Percentiles rank a stretch among this genome's conserved stretches.
These are phyloP conservation scores for Eubucco bourcierii DNA, from an alignment of 2,113 vertebrate genomes.

Conservation along the genomic window DNA sequence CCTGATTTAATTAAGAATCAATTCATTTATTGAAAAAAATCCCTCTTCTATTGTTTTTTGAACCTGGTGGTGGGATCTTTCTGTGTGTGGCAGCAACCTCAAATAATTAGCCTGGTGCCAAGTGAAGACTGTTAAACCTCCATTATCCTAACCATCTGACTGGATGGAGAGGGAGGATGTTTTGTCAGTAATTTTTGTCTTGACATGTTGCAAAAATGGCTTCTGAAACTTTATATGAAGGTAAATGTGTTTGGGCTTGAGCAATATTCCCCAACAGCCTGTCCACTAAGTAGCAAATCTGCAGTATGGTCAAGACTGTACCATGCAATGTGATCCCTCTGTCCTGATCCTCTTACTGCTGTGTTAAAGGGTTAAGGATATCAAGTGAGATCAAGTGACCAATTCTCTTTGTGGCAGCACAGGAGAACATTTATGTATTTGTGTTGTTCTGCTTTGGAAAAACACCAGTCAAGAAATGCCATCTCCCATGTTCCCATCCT, in stretches of 20 bases:
- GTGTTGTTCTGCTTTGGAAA: slow-evolving; percentile 8
- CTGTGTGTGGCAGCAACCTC: slow-evolving; percentile 31
- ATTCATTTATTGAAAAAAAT: slow-evolving; percentile 13
- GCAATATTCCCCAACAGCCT: not conserved
- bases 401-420: not conserved
- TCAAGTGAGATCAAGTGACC: not conserved
- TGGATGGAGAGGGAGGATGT: not conserved
- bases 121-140: slow-evolving; percentile 24
- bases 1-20: slow-evolving; percentile 51
- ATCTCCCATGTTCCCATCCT: not conserved
- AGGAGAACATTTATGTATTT: not conserved
- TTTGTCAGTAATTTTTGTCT: slow-evolving; percentile 6
- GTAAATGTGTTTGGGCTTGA: not conserved
- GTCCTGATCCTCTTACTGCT: not conserved
- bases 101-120: not conserved
- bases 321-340: not conserved
- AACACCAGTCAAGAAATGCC: not conserved
- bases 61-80: not conserved
- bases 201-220: not conserved
- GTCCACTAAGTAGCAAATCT: not conserved
- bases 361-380: not conserved
- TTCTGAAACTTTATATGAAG: slow-evolving; percentile 3
- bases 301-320: not conserved
- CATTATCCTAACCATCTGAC: not conserved
- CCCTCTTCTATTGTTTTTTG: not conserved